A percentile compares a stretch with the other conserved stretches of the same genome.
These are phyloP conservation scores for Misgurnus mizolepis DNA, from an alignment of 2,113 vertebrate genomes.

Conservation along the genomic window DNA sequence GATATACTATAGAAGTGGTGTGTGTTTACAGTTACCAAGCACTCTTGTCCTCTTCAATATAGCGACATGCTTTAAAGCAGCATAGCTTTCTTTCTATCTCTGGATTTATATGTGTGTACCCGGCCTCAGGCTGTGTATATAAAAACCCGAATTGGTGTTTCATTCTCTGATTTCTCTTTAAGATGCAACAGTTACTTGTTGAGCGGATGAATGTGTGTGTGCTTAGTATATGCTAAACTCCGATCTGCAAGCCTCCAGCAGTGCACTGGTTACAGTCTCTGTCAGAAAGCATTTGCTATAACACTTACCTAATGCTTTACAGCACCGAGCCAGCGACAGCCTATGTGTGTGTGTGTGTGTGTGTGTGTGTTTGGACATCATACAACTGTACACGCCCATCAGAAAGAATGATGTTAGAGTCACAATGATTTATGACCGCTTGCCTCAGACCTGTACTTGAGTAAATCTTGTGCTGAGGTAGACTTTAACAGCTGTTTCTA, in stretches of 20 bases:
- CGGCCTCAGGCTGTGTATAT: background rate
- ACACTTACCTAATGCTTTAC: slow-evolving; percentile 9
- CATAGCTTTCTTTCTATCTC: background rate
- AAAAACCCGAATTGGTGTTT: background rate
- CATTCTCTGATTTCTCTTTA: background rate
- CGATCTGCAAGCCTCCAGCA: background rate
- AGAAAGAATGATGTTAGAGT: slow-evolving; percentile 26
- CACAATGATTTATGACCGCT: slow-evolving; percentile 31
- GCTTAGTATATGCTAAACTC: background rate
- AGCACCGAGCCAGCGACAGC: background rate
- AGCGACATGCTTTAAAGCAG: background rate
- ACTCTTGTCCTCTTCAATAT: background rate
- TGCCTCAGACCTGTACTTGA: slow-evolving; percentile 17
- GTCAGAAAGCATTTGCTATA: slow-evolving; percentile 28
- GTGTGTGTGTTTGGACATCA: slow-evolving; percentile 4
- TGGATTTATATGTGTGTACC: background rate
- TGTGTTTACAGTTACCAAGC: background rate
- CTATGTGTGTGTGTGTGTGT: background rate
- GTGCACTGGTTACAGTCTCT: slow-evolving; percentile 1
- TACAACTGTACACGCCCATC: slow-evolving; percentile 24
- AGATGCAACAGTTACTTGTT: background rate
- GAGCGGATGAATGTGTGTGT: background rate
- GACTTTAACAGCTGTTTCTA: slow-evolving; percentile 43
- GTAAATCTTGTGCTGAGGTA: slow-evolving; percentile 16
- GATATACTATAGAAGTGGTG: background rate